Conservation (phyloP, 2,888 invertebrate genomes). For the Parnassius smintheus region DNA sequence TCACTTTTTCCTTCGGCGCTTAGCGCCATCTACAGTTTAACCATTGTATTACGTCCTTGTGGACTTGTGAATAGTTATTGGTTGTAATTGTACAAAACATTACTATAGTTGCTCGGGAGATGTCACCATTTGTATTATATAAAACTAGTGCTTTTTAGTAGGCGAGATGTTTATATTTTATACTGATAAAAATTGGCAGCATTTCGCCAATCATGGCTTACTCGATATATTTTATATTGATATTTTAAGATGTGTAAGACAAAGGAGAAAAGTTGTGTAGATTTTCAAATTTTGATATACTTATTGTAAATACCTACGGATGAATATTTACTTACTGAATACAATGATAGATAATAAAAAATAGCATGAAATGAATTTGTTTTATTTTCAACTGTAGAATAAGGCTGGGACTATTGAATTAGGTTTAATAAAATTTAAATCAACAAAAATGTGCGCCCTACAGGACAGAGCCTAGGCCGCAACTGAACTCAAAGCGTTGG, state of each 20-base stretch:
- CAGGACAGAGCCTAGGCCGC: too few relatives aligned
- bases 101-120: constrained; percentile 17
- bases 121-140: constrained; percentile 5
- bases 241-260: constrained; percentile 4
- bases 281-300: constrained; percentile 13
- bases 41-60: constrained; percentile 19
- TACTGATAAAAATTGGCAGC: not conserved
- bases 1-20: constrained; percentile 50
- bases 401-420: too few relatives aligned
- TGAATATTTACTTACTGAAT: constrained; percentile 8
- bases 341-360: not conserved
- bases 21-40: constrained; percentile 57
- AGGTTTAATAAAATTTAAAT: too few relatives aligned
- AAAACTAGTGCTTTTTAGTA: constrained; percentile 2
- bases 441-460: too few relatives aligned
- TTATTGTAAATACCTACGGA: constrained; percentile 12
- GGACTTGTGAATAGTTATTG: constrained; percentile 18
- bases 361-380: not conserved
- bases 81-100: constrained; percentile 8
- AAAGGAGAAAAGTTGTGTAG: constrained; percentile 6
- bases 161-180: constrained; percentile 2
- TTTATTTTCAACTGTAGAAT: not conserved
- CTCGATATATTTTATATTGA: constrained; percentile 2
- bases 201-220: constrained; percentile 7
- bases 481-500: too few relatives aligned